A percentile compares a stretch with the other conserved stretches of the same genome.
Evolutionary conservation across 2,888 invertebrate species (phyloP).

Genomic region (Icerya purchasi): DNA sequence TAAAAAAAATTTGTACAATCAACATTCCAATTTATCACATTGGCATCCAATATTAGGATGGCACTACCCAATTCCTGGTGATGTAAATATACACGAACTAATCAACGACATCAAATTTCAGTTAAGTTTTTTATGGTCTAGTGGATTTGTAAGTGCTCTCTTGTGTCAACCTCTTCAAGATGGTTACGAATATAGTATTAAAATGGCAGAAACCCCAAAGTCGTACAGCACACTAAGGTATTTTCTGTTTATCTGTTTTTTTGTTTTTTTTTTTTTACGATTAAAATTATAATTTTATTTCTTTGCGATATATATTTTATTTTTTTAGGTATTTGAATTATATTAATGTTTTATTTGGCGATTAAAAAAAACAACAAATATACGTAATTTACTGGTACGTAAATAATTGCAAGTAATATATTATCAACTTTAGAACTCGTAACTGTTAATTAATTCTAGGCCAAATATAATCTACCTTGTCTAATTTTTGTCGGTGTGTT

Average conservation of each 20-base stretch:
- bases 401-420: too few relatives aligned
- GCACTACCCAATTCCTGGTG: slow-evolving; percentile 53
- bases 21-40: slow-evolving; percentile 64
- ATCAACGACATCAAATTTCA: slow-evolving; percentile 45
- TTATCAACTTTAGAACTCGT: too few relatives aligned
- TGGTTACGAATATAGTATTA: slow-evolving; percentile 24
- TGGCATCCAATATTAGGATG: slow-evolving; percentile 97
- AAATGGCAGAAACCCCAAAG: slow-evolving; percentile 15
- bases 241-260: not conserved
- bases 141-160: slow-evolving; percentile 21
- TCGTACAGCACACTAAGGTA: slow-evolving; percentile 10
- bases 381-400: too few relatives aligned
- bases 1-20: slow-evolving; percentile 41
- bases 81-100: slow-evolving; percentile 44
- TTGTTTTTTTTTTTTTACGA: not conserved
- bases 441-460: too few relatives aligned
- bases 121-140: slow-evolving; percentile 48
- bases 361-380: too few relatives aligned
- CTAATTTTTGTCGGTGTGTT: too few relatives aligned
- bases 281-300: not conserved
- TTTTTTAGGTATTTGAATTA: too few relatives aligned
- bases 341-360: too few relatives aligned
- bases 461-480: too few relatives aligned
- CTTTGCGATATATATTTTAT: not conserved
- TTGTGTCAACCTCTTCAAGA: slow-evolving; percentile 28